Evolutionary conservation across 2,113 vertebrate genomes (phyloP), one percentile per base, ranked within the genome.

Genomic region (Carettochelys insculpta): DNA sequence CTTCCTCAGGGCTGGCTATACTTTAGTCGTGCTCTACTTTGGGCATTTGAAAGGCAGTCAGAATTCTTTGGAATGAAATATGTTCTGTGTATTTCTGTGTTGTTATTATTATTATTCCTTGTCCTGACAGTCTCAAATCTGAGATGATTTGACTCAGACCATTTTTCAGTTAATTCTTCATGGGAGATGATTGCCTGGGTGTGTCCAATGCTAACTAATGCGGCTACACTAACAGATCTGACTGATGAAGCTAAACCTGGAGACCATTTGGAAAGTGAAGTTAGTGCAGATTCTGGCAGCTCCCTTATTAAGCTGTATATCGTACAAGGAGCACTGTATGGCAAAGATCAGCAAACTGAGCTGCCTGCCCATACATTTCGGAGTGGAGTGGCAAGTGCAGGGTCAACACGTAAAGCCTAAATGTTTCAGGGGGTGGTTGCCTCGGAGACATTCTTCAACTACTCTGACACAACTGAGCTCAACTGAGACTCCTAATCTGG

Each of bases 371-470:
- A 5, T 45, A 45, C 27, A 24, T 75, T 24, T 75, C 41, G n/a
- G 43, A 10, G 12, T 87, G 43, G 13, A 1, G 3, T 94, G 87
- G 92, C 94, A 89, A 71, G 61, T 84, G 54, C 38, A 0, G 31
- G 73, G 92, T 90, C 90, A 94, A 86, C 75, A 31, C 80, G 25
- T 80, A 56, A 75, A 61, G n/a, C 52, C 78, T 89, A 48, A 45
- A 71, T 84, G 43, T 71, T 92, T 84, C 87, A 90, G 87, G 24
- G 17, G 8, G 41, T 52, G 79, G 92, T 96, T 94, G 86, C 94
- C 90, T 92, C 90, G 89, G 76, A 94, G 90, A 92, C 92, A 85
- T 56, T 95, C 45, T 76, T 94, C 82, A 79, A 90, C 75, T 87
- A 48, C 76, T 54, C 50, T 29, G 80, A 92, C 84, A 38, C 80